Evolutionary conservation across 2,888 invertebrate species (phyloP).

Genomic region (Ctenicera cuprea): DNA sequence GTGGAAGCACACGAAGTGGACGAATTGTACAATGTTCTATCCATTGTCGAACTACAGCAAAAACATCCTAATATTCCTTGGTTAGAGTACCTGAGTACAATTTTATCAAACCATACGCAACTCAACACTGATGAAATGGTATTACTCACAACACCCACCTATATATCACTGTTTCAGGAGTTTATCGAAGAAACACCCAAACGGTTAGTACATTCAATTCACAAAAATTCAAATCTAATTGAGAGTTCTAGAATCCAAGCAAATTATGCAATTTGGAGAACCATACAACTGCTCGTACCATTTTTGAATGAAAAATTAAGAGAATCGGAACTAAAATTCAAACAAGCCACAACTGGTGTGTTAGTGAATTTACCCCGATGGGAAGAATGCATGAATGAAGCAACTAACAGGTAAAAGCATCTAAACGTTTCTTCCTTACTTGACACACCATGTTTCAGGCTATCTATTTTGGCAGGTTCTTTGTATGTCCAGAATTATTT

Average conservation of each 20-base stretch:
- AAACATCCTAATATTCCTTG: constrained; percentile 71
- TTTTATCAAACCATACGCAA: constrained; percentile 66
- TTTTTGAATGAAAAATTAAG: constrained; percentile 85
- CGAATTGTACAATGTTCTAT: constrained; percentile 72
- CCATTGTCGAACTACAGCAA: constrained; percentile 70
- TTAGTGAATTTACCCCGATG: constrained; percentile 85
- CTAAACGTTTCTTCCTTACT: not conserved
- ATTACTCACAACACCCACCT: constrained; percentile 73
- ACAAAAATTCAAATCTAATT: not conserved
- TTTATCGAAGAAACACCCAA: constrained; percentile 54
- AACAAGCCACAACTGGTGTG: constrained; percentile 84
- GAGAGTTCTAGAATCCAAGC: constrained; percentile 77
- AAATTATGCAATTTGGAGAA: constrained; percentile 93
- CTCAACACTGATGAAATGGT: constrained; percentile 69
- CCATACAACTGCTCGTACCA: constrained; percentile 83
- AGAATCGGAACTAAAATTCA: constrained; percentile 83
- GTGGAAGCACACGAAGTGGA: constrained; percentile 50
- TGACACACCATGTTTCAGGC: not conserved
- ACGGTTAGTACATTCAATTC: constrained; percentile 50
- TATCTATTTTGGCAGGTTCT: constrained; percentile 75
- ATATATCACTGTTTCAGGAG: constrained; percentile 67
- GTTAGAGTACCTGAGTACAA: constrained; percentile 71
- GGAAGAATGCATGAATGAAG: constrained; percentile 89
- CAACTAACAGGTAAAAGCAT: constrained; percentile 60
- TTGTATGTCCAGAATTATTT: constrained; percentile 82